These are phyloP conservation scores for Pseudomyrmex concolor DNA, from an alignment of 1,140 invertebrate species.

Conservation along the genomic window DNA sequence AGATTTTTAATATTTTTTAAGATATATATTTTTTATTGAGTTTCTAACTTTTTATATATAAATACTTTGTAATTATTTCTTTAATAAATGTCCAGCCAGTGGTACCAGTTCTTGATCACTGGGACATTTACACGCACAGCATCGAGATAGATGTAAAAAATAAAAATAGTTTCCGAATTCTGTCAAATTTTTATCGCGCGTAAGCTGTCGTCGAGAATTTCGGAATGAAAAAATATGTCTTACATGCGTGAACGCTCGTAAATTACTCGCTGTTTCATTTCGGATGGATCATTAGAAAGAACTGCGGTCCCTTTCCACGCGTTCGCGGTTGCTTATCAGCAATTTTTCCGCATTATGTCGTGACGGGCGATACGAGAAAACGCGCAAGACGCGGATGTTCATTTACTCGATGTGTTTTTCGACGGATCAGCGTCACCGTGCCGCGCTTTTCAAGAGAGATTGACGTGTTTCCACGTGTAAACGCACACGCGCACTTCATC, in stretches of 20 bases:
- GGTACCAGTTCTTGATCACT: too few relatives aligned
- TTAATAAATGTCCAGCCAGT: too few relatives aligned
- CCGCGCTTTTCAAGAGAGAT: not conserved
- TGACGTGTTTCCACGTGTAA: slow-evolving; percentile 24
- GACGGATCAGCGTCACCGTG: not conserved
- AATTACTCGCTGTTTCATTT: slow-evolving; percentile 13
- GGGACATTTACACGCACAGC: too few relatives aligned
- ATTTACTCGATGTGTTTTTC: not conserved
- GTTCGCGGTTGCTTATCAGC: slow-evolving; percentile 13
- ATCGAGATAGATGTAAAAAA: not conserved
- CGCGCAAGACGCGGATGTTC: not conserved
- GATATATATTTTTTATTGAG: too few relatives aligned
- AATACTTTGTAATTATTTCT: too few relatives aligned
- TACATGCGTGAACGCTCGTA: not conserved
- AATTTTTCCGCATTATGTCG: not conserved
- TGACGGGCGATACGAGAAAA: not conserved
- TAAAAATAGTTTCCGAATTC: not conserved
- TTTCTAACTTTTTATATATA: too few relatives aligned
- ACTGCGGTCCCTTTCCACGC: too few relatives aligned
- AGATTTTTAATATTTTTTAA: too few relatives aligned
- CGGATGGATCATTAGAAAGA: not conserved
- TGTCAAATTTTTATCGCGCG: not conserved
- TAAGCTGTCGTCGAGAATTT: slow-evolving; percentile 1
- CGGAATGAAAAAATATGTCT: not conserved
- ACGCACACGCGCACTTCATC: not conserved